These are phyloP conservation scores for Anthoscopus minutus DNA, from an alignment of 2,113 vertebrate genomes.

Conservation along the genomic window DNA sequence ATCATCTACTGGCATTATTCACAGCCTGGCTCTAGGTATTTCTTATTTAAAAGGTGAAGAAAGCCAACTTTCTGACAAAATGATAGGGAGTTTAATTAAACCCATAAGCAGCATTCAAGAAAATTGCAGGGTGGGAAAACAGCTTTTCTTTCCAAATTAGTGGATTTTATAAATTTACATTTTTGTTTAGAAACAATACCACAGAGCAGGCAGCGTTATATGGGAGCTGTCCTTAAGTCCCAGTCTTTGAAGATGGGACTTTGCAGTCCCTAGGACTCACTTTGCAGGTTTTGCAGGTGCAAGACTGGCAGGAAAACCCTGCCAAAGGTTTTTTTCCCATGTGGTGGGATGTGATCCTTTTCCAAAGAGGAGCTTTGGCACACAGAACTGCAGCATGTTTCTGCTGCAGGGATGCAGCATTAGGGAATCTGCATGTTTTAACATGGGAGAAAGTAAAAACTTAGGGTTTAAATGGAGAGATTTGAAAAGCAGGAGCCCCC, in stretches of 20 bases:
- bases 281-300: neutral
- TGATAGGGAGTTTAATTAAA: constrained; percentile 1
- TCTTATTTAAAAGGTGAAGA: constrained; percentile 15
- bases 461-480: neutral
- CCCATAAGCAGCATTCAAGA: neutral
- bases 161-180: neutral
- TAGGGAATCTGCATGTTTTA: neutral
- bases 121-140: neutral
- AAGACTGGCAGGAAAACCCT: neutral
- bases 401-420: neutral
- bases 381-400: neutral
- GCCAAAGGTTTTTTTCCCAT: neutral
- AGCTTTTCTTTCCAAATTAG: neutral
- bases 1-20: neutral
- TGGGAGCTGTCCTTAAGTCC: neutral
- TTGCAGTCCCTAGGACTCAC: neutral
- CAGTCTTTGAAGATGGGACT: neutral
- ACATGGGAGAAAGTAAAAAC: neutral
- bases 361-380: neutral
- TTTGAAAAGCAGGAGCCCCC: neutral
- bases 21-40: neutral
- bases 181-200: neutral
- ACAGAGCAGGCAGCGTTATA: fast-evolving
- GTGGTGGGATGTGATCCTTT: neutral
- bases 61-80: constrained; percentile 28